Conservation (phyloP, 2,113 vertebrate genomes). For the Narcine bancroftii region DNA sequence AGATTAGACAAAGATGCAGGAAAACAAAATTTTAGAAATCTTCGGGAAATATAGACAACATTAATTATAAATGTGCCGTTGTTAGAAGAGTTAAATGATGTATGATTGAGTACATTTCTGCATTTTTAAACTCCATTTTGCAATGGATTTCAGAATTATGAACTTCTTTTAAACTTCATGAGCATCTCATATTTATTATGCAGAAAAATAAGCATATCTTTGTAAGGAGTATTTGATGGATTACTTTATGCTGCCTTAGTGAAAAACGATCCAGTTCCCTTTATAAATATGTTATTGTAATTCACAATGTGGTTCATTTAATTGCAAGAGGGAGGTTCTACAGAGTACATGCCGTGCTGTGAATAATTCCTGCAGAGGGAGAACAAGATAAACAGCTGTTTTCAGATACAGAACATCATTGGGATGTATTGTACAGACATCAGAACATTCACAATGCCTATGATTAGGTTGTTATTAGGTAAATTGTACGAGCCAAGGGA, state of each 20-base stretch:
- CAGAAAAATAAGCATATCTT: not conserved
- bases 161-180: not conserved
- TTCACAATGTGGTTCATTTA: not conserved
- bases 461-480: conserved; percentile 30
- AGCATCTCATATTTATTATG: not conserved
- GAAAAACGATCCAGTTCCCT: not conserved
- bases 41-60: not conserved
- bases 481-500: conserved; percentile 25
- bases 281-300: not conserved
- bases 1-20: no score
- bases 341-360: not conserved
- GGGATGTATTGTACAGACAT: not conserved
- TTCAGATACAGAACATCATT: not conserved
- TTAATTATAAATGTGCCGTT: not conserved
- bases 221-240: not conserved
- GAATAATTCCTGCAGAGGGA: conserved; percentile 2
- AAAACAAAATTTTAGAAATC: no score
- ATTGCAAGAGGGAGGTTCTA: not conserved
- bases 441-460: not conserved
- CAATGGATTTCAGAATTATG: not conserved
- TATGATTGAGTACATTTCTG: not conserved
- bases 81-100: not conserved
- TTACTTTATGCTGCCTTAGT: not conserved
- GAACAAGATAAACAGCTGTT: not conserved
- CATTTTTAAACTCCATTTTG: not conserved